Base-by-base conservation (phyloP, 1,140 invertebrate genomes). In the Diplogasteroides magnus region DNA sequence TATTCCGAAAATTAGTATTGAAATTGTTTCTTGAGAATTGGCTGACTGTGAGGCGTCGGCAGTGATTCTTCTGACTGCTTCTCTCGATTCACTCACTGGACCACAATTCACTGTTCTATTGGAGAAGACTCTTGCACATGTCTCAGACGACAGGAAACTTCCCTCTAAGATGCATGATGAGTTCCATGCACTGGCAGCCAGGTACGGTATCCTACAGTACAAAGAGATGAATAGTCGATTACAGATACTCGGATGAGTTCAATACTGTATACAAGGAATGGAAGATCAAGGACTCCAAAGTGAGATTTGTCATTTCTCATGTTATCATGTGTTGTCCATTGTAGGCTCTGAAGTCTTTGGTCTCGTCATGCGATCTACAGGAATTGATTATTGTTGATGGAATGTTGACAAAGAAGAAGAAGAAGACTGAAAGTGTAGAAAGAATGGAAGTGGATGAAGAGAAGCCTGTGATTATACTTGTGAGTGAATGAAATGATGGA, bases 31-130 rank as follows among this genome's bases (percentile, higher is more conserved):
- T n/a, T n/a, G n/a, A n/a, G n/a, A n/a, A n/a, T n/a, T n/a, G n/a
- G n/a, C n/a, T n/a, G n/a, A n/a, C n/a, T n/a, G n/a, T n/a, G n/a
- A n/a, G n/a, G n/a, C n/a, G n/a, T n/a, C n/a, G n/a, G n/a, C 28
- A 2, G 15, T 72, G 37, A 70, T 67, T 11, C 68, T 72, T 70
- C 68, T 71, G 25, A 70, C 6, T 11, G 31, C 25, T 14, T 71
- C 72, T 29, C 55, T 71, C 2, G 56, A 15, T 73, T 67, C 69
- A 3, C 68, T 71, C 14, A 72, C 68, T 67, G 29, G 31, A 28
- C 25, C 69, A 15, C 57, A 72, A 14, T 71, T 71, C 31, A 29
- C 25, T 11, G 72, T 71, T 31, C n/a, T n/a, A n/a, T n/a, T n/a
- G n/a, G n/a, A n/a, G n/a, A n/a, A n/a, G n/a, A n/a, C n/a, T n/a